Conservation (phyloP, 2,797 vertebrate genomes). For the Ateles fusciceps region DNA sequence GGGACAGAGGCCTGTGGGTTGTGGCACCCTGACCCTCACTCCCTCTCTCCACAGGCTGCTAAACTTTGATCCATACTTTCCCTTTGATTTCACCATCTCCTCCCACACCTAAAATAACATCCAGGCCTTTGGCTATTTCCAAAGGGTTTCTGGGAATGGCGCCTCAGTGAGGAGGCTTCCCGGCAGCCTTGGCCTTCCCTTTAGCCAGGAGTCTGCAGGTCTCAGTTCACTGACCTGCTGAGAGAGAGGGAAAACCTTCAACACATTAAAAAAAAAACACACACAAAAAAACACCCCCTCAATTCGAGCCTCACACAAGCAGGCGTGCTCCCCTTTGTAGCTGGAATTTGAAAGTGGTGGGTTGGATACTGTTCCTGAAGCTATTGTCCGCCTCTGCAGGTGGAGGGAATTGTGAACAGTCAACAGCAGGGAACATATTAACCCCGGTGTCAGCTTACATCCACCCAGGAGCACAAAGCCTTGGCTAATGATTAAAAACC, state of each 20-base stretch:
- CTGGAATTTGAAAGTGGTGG: neutral
- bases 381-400: neutral
- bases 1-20: neutral
- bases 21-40: rapidly evolving
- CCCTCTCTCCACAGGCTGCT: neutral
- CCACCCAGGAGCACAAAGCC: neutral
- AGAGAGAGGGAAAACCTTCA: neutral
- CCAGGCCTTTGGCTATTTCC: neutral
- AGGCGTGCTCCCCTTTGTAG: neutral
- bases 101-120: neutral
- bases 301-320: neutral
- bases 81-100: neutral
- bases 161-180: neutral
- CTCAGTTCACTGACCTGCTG: neutral
- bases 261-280: too few species aligned
- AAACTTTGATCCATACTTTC: neutral
- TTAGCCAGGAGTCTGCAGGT: rapidly evolving
- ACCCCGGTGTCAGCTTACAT: neutral
- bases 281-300: neutral
- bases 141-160: constrained; percentile 18
- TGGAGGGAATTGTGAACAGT: neutral
- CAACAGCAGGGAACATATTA: neutral
- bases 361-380: neutral
- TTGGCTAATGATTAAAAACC: constrained; percentile 31
- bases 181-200: rapidly evolving